These are phyloP conservation scores for Nomia melanderi DNA, from an alignment of 1,140 invertebrate genomes.

Conservation along the genomic window DNA sequence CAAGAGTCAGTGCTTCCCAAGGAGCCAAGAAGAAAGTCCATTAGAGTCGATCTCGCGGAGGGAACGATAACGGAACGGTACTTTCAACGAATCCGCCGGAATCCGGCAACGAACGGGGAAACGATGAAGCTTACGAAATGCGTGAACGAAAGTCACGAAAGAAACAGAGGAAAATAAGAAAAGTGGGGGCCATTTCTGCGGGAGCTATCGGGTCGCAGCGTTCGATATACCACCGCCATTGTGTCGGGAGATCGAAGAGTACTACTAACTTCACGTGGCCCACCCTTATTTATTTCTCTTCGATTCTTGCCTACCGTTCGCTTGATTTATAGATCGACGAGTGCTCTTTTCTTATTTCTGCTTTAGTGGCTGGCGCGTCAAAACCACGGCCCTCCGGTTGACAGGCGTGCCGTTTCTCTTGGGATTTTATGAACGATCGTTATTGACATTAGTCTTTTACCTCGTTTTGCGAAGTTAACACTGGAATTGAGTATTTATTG, in stretches of 20 bases:
- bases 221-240: neutral
- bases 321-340: neutral
- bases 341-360: neutral
- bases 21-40: neutral
- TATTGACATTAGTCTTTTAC: neutral
- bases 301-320: slow-evolving; percentile 9
- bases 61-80: neutral
- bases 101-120: neutral
- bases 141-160: neutral
- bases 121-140: neutral
- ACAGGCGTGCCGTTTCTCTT: neutral
- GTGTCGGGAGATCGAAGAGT: neutral
- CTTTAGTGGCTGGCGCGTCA: neutral
- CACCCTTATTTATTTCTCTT: slow-evolving; percentile 16
- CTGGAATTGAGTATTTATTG: no score
- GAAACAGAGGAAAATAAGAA: neutral
- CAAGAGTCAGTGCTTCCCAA: neutral
- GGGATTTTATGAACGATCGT: neutral
- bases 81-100: neutral
- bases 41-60: neutral
- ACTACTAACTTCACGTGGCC: no score
- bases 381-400: neutral
- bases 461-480: neutral
- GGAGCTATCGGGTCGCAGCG: neutral
- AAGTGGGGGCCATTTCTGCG: neutral